Evolutionary conservation across 2,797 vertebrate species (phyloP).

Genomic region (Crenichthys baileyi): DNA sequence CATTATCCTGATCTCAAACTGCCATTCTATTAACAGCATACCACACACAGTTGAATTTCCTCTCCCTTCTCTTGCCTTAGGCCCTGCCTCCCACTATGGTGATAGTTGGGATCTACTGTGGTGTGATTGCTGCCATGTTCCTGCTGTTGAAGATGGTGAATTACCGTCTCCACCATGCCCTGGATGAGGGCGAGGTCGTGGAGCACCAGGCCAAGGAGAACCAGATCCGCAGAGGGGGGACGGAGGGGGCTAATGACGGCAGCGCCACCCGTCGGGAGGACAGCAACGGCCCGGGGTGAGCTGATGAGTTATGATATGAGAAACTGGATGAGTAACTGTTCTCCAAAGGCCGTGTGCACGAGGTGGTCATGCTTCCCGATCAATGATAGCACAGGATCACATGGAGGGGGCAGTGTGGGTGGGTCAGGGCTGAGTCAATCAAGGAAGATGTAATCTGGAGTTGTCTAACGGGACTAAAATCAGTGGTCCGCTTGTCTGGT

Average conservation of each 20-base stretch:
- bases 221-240: slow-evolving; percentile 82
- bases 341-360: not conserved
- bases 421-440: not conserved
- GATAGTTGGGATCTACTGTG: slow-evolving; percentile 98
- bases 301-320: not conserved
- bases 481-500: not conserved
- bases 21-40: not conserved
- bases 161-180: slow-evolving; percentile 94
- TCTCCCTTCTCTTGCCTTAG: slow-evolving; percentile 68
- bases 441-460: not conserved
- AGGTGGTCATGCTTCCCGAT: not conserved
- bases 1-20: not conserved
- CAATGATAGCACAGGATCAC: not conserved
- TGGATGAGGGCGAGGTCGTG: slow-evolving; percentile 98
- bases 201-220: slow-evolving; percentile 87
- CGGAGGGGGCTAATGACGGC: slow-evolving; percentile 83
- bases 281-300: slow-evolving; percentile 96
- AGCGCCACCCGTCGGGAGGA: slow-evolving; percentile 85
- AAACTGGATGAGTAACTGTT: not conserved
- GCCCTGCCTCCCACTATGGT: slow-evolving; percentile 96
- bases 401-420: not conserved
- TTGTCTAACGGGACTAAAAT: not conserved
- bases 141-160: slow-evolving; percentile 96
- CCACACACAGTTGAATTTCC: not conserved
- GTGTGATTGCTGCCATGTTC: slow-evolving; percentile 94